Evolutionary conservation across 2,113 vertebrate species (phyloP), one percentile per base, ranked within the genome.

Genomic region (Acinonyx jubatus): DNA sequence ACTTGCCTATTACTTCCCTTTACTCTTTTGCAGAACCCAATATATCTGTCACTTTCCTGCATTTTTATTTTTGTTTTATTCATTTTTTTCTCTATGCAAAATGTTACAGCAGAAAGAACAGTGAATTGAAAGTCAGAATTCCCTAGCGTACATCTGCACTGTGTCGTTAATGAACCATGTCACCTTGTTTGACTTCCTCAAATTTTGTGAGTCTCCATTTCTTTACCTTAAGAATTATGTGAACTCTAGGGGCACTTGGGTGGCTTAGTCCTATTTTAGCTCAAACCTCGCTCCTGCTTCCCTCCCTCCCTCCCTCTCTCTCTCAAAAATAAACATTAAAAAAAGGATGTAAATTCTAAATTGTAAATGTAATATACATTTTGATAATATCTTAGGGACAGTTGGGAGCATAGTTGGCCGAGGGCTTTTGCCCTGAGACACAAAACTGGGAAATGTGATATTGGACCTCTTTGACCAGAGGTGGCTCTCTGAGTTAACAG

Each of bases 51-150:
- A 73, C 16, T n/a, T 96, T 83, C 18, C 13, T 84, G 71, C 18
- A 83, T 79, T 97, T 96, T 96, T 57, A 94, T 88, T 94, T 93
- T 96, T 85, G 45, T 96, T 96, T 86, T 82, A 38, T 94, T 91
- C 25, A 66, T 50, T 91, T 97, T 81, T 81, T 38, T n/a, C 23
- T 15, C 83, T 93, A 19, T 90, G 80, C 38, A 92, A 90, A 95
- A 89, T 45, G 18, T 50, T 66, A 93, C n/a, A 74, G 41, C 55
- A 11, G 33, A 76, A 82, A 84, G 92, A 94, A 74, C 29, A 81
- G 3, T 94, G 93, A 68, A 33, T 38, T 36, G 36, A 38, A 74
- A 57, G 3, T 83, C 57, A 87, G 66, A 61, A 87, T 80, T 76
- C 45, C 83, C 52, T 23, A 45, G 29, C 11, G 18, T 65, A 74